Evolutionary conservation across 2,888 invertebrate species (phyloP).

Genomic region (Ennomos fuscantarius): DNA sequence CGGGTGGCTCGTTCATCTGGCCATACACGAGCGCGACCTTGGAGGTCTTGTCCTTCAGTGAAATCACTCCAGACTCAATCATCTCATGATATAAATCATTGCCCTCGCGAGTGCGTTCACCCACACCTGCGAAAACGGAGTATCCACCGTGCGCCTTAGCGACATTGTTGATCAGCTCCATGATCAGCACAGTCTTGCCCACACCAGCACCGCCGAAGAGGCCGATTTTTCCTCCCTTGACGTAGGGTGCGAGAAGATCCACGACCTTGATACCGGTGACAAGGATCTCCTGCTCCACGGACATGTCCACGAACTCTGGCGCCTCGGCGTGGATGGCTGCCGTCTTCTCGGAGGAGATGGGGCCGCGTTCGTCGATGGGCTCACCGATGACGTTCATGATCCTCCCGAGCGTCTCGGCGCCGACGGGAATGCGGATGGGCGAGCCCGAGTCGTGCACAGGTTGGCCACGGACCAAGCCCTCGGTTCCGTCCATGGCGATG

Average conservation of each 20-base stretch:
- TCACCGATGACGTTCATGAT: conserved; percentile 97
- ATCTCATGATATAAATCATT: conserved; percentile 98
- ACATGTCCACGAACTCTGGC: conserved; percentile 96
- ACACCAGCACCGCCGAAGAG: conserved; percentile 98
- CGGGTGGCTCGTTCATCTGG: conserved; percentile 99
- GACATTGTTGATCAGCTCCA: conserved; percentile 98
- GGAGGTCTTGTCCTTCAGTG: conserved; percentile 94
- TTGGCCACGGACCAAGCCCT: conserved; percentile 95
- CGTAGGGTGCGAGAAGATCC: conserved; percentile 96
- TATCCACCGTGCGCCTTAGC: conserved; percentile 98
- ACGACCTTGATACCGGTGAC: conserved; percentile 98
- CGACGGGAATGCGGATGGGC: conserved; percentile 97
- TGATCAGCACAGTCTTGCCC: conserved; percentile 97
- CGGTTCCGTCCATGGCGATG: conserved; percentile 97
- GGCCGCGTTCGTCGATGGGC: conserved; percentile 96
- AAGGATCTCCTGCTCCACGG: conserved; percentile 95
- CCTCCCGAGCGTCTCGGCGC: conserved; percentile 94
- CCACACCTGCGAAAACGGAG: conserved; percentile 98
- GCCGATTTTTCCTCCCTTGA: conserved; percentile 97
- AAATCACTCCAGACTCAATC: conserved; percentile 97
- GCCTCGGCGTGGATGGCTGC: conserved; percentile 96
- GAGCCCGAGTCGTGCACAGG: conserved; percentile 92
- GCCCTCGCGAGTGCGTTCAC: conserved; percentile 97
- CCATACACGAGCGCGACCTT: conserved; percentile 98
- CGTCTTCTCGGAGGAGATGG: conserved; percentile 90